Evolutionary conservation across 2,797 vertebrate genomes (phyloP).

Genomic region (Gymnopithys bicolor): DNA sequence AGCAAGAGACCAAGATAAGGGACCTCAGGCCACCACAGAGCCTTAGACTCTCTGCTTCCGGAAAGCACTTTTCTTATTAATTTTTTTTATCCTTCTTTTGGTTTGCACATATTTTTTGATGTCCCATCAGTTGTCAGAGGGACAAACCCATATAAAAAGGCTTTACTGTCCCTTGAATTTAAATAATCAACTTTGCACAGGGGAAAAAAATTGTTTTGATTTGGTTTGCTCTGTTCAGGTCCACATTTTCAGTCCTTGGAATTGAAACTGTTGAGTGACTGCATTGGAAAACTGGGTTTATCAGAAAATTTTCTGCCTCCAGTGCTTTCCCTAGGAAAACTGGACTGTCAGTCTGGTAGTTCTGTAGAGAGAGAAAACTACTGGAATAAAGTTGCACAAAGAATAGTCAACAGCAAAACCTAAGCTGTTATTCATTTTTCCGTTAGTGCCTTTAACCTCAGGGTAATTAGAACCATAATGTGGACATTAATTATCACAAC

Average conservation of each 20-base stretch:
- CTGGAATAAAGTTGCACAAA: neutral
- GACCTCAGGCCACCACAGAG: neutral
- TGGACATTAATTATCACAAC: neutral
- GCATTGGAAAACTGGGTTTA: neutral
- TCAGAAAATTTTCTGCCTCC: neutral
- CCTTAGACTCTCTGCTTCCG: neutral
- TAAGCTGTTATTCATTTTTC: neutral
- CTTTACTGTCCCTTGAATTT: neutral
- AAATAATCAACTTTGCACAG: neutral
- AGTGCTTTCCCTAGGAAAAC: neutral
- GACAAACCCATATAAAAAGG: neutral
- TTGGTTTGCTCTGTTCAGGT: neutral
- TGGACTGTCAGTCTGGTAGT: neutral
- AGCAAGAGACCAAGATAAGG: neutral
- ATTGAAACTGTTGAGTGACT: neutral
- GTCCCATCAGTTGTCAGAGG: neutral
- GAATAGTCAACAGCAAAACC: neutral
- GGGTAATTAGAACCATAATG: neutral
- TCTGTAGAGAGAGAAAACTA: neutral
- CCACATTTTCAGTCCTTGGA: neutral
- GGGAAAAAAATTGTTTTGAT: neutral
- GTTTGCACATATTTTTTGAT: neutral
- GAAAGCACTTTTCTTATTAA: neutral
- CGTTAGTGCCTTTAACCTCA: neutral
- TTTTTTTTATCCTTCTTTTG: accelerated